Evolutionary conservation across 2,888 invertebrate genomes (phyloP).

Genomic region (Tholera decimalis): DNA sequence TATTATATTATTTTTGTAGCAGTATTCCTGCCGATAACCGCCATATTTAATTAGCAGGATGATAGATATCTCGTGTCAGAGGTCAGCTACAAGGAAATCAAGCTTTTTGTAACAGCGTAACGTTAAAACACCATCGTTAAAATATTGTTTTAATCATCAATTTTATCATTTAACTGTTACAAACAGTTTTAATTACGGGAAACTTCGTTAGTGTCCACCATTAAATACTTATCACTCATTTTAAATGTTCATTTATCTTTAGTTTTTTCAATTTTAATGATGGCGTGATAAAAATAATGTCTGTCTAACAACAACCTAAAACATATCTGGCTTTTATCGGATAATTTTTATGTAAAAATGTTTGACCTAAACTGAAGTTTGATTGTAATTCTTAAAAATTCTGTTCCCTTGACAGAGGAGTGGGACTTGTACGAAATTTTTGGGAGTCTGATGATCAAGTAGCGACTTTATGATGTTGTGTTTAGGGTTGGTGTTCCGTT

Average conservation of each 20-base stretch:
- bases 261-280: constrained; percentile 69
- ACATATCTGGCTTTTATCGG: constrained; percentile 23
- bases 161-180: constrained; percentile 80
- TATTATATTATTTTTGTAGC: constrained; percentile 63
- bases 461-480: constrained; percentile 28
- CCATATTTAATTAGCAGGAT: constrained; percentile 80
- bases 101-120: constrained; percentile 62
- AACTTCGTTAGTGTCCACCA: constrained; percentile 78
- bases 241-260: constrained; percentile 77
- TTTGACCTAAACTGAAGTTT: constrained; percentile 56
- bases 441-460: constrained; percentile 18
- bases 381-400: constrained; percentile 64
- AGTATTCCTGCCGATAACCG: constrained; percentile 66
- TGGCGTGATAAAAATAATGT: constrained; percentile 59
- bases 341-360: constrained; percentile 37
- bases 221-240: constrained; percentile 79
- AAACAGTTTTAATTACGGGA: constrained; percentile 87
- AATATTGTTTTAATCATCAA: constrained; percentile 78
- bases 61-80: constrained; percentile 86
- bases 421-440: constrained; percentile 38
- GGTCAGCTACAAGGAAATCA: constrained; percentile 84
- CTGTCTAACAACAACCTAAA: constrained; percentile 36
- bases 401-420: constrained; percentile 57
- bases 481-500: constrained; percentile 62
- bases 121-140: constrained; percentile 76